phyloP scores from a whole-genome alignment of 2,888 invertebrate species.

The Salticus scenicus region DNA sequence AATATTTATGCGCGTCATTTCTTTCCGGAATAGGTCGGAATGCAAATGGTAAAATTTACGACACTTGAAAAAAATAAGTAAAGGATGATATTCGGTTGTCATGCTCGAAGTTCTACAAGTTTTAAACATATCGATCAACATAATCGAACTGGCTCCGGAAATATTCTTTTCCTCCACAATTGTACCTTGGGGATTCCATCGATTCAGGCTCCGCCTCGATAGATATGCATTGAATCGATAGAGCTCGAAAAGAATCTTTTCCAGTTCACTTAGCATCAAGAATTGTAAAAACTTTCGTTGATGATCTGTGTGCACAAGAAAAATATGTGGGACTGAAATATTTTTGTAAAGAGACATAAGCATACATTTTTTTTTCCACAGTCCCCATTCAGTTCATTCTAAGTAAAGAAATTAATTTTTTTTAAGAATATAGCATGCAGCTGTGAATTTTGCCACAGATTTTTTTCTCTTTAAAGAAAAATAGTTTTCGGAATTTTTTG shows the following conservation, averaged over 20 bases:
- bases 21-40: too few species aligned
- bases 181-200: not conserved
- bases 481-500: too few species aligned
- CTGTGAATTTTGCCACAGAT: too few species aligned
- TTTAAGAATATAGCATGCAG: too few species aligned
- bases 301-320: not conserved
- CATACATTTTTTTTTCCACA: too few species aligned
- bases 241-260: not conserved
- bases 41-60: too few species aligned
- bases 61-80: not conserved
- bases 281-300: not conserved
- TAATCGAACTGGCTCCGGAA: slow-evolving; percentile 17
- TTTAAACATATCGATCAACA: slow-evolving; percentile 4
- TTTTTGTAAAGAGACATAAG: too few species aligned
- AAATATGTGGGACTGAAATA: too few species aligned
- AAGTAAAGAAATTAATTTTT: too few species aligned
- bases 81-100: not conserved
- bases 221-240: not conserved
- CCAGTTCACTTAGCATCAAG: not conserved
- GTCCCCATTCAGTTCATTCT: too few species aligned
- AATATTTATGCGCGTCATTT: too few species aligned
- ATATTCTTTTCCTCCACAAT: slow-evolving; percentile 6
- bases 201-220: not conserved
- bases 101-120: slow-evolving; percentile 2
- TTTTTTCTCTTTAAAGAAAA: too few species aligned